Conservation (phyloP, 2,888 invertebrate genomes). For the Polydrusus cervinus region DNA sequence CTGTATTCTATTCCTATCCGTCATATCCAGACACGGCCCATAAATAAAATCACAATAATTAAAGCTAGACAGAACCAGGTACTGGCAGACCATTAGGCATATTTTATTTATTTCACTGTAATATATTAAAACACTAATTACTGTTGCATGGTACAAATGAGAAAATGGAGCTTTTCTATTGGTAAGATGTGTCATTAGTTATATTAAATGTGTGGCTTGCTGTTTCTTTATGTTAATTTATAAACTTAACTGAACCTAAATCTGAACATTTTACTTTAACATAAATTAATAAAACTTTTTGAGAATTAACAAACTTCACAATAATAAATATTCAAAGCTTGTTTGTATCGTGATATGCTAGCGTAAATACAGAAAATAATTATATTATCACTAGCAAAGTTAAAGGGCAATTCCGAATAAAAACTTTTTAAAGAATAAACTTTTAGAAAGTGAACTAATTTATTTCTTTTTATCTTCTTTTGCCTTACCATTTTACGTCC, state of each 20-base stretch:
- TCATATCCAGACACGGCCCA: too few relatives aligned
- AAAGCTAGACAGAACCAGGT: too few relatives aligned
- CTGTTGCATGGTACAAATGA: too few relatives aligned
- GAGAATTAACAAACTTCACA: not conserved
- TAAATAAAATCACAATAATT: too few relatives aligned
- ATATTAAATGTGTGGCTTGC: not conserved
- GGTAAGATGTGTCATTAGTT: too few relatives aligned
- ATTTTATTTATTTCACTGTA: too few relatives aligned
- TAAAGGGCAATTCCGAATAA: constrained; percentile 3
- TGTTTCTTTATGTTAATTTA: not conserved
- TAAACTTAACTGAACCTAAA: not conserved
- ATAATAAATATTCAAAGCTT: constrained; percentile 9
- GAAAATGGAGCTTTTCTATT: too few relatives aligned
- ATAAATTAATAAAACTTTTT: not conserved
- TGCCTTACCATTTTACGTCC: constrained; percentile 6
- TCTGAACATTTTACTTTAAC: constrained; percentile 1
- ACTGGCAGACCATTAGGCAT: too few relatives aligned
- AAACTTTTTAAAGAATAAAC: constrained; percentile 5
- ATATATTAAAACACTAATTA: too few relatives aligned
- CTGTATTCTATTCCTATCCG: too few relatives aligned
- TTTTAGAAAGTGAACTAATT: constrained; percentile 21
- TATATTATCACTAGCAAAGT: constrained; percentile 3
- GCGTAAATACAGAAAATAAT: constrained; percentile 8
- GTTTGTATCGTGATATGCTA: not conserved
- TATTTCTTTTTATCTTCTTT: constrained; percentile 21